A percentile compares a stretch with the other conserved stretches of the same genome.
Conservation (phyloP, 2,113 vertebrate species). For the Brienomyrus brachyistius region DNA sequence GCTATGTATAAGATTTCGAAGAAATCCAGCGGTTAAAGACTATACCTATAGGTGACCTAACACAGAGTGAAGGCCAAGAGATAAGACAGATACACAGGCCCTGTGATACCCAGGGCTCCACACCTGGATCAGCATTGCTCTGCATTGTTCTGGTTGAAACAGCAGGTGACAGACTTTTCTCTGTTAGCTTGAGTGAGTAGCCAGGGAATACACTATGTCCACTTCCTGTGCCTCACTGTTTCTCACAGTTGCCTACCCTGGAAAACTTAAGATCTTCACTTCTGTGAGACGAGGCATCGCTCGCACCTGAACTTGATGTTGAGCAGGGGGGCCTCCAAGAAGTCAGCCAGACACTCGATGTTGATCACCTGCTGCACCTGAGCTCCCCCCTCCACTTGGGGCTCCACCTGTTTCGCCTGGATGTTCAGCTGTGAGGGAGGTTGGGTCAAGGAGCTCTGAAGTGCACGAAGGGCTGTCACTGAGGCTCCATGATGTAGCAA, state of each 20-base stretch:
- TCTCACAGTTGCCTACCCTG: neutral
- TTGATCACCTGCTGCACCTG: slow-evolving; percentile 91
- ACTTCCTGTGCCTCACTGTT: neutral
- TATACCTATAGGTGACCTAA: neutral
- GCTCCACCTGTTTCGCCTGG: slow-evolving; percentile 78
- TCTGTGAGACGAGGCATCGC: neutral
- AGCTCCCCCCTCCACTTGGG: slow-evolving; percentile 80
- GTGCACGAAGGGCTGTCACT: neutral
- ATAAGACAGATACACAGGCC: neutral
- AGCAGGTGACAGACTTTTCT: neutral
- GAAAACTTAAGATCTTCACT: neutral
- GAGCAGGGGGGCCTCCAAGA: slow-evolving; percentile 70
- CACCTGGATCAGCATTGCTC: neutral
- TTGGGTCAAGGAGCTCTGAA: slow-evolving; percentile 52
- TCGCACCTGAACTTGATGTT: slow-evolving; percentile 81
- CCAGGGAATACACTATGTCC: neutral
- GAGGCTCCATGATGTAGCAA: neutral
- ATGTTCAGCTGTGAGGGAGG: slow-evolving; percentile 71
- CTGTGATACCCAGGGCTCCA: neutral
- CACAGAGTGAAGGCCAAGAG: neutral
- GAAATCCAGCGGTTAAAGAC: neutral
- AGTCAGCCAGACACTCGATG: slow-evolving; percentile 83
- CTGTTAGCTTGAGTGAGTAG: neutral
- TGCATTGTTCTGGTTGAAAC: neutral
- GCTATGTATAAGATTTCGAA: neutral